These are phyloP conservation scores for Chrysomallon squamiferum DNA, from an alignment of 1,140 invertebrate genomes.

Conservation along the genomic window DNA sequence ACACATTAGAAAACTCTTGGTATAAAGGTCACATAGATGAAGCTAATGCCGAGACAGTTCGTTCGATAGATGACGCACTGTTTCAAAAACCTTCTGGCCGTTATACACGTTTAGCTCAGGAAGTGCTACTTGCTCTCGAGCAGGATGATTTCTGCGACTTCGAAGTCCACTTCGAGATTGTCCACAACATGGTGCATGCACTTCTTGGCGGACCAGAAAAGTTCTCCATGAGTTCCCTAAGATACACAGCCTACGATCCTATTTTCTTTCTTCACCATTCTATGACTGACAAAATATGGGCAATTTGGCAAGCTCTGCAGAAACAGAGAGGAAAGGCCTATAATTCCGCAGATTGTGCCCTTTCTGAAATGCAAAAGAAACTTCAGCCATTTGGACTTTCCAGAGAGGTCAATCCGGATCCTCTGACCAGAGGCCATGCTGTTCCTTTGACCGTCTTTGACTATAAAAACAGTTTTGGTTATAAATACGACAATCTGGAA, in stretches of 20 bases:
- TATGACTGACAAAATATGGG: constrained; percentile 25
- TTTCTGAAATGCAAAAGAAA: constrained; percentile 19
- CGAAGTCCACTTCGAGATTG: constrained; percentile 28
- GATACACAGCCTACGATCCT: constrained; percentile 26
- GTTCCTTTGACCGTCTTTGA: constrained; percentile 24
- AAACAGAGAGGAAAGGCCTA: constrained; percentile 15
- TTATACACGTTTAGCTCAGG: constrained; percentile 18
- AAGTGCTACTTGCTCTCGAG: constrained; percentile 14
- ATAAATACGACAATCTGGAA: constrained; percentile 7
- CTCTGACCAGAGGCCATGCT: constrained; percentile 14
- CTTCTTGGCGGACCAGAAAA: constrained; percentile 20
- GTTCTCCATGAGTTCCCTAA: constrained; percentile 24
- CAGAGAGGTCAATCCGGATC: constrained; percentile 15
- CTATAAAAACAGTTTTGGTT: constrained; percentile 21
- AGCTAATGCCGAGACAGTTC: constrained; percentile 14
- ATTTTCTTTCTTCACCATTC: constrained; percentile 26
- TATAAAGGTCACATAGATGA: constrained; percentile 9
- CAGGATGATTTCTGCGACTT: constrained; percentile 23
- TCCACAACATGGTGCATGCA: constrained; percentile 32
- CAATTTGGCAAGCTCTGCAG: constrained; percentile 34
- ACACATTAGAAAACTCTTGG: constrained; percentile 22
- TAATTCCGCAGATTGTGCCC: constrained; percentile 26
- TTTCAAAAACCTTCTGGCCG: constrained; percentile 11
- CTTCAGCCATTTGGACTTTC: constrained; percentile 20
- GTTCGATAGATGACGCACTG: constrained; percentile 12